These are phyloP conservation scores for Atlantisia rogersi DNA, from an alignment of 2,113 vertebrate genomes.

Conservation along the genomic window DNA sequence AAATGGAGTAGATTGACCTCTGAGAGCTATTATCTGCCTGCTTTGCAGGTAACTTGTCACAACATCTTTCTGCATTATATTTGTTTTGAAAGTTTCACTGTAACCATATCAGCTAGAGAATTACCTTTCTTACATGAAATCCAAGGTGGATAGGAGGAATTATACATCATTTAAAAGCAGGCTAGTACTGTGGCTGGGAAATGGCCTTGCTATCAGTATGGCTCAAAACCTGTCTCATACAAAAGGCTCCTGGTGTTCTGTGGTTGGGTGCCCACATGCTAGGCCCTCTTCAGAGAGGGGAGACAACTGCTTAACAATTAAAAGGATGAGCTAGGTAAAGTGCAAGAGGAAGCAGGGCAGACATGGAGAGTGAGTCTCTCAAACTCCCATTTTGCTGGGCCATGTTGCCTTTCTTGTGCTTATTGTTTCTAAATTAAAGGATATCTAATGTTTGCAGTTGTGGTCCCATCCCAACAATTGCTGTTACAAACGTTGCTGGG, in stretches of 20 bases:
- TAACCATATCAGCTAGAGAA: not conserved
- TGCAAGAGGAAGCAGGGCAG: not conserved
- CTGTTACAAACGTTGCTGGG: not conserved
- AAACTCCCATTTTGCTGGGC: not conserved
- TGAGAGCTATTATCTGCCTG: slow-evolving; percentile 8
- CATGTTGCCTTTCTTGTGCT: not conserved
- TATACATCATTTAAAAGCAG: not conserved
- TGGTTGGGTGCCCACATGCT: not conserved
- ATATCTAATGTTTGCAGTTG: slow-evolving; percentile 35
- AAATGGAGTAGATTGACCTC: slow-evolving; percentile 43
- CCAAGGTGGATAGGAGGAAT: not conserved
- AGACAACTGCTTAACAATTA: not conserved
- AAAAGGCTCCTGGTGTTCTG: not conserved
- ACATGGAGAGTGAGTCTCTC: not conserved
- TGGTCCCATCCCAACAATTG: not conserved
- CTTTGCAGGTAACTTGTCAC: slow-evolving; percentile 47
- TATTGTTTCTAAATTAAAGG: slow-evolving; percentile 32
- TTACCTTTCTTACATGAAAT: not conserved
- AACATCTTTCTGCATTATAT: slow-evolving; percentile 3
- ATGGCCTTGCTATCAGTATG: not conserved
- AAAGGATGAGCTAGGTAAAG: not conserved
- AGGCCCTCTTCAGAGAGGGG: not conserved
- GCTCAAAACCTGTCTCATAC: not conserved
- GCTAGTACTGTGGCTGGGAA: not conserved
- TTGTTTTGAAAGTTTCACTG: slow-evolving; percentile 23